Conservation (phyloP, 2,113 vertebrate genomes). For the Pseudonaja textilis region DNA sequence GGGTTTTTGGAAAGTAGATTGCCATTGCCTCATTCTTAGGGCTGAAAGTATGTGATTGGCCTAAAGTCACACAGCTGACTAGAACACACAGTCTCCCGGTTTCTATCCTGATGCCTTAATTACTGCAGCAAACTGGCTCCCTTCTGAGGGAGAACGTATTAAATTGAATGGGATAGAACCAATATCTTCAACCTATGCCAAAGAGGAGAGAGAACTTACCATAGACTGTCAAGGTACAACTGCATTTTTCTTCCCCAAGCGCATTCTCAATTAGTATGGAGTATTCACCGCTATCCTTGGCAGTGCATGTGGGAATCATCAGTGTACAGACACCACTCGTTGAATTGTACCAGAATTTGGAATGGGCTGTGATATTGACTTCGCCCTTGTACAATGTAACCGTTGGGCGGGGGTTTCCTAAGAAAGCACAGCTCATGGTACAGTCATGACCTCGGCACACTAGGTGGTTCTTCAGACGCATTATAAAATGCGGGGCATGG, state of each 20-base stretch:
- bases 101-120: background rate
- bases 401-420: slow-evolving; percentile 55
- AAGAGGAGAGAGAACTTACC: slow-evolving; percentile 39
- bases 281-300: slow-evolving; percentile 60
- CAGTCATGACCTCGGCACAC: slow-evolving; percentile 55
- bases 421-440: slow-evolving; percentile 68
- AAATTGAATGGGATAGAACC: background rate
- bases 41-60: background rate
- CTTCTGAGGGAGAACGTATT: background rate
- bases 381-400: slow-evolving; percentile 59
- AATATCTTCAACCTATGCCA: background rate
- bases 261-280: slow-evolving; percentile 65
- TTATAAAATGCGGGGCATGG: slow-evolving; percentile 62
- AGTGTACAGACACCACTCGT: slow-evolving; percentile 58
- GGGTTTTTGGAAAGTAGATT: background rate
- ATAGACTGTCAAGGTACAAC: slow-evolving; percentile 59
- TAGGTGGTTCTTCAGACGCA: slow-evolving; percentile 58
- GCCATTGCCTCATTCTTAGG: background rate
- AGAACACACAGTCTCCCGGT: background rate
- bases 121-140: background rate
- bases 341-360: slow-evolving; percentile 64
- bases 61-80: background rate
- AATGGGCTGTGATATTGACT: slow-evolving; percentile 52
- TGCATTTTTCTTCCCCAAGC: slow-evolving; percentile 61
- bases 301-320: slow-evolving; percentile 60